Evolutionary conservation across 2,797 vertebrate species (phyloP).

Genomic region (Malacoraja senta): DNA sequence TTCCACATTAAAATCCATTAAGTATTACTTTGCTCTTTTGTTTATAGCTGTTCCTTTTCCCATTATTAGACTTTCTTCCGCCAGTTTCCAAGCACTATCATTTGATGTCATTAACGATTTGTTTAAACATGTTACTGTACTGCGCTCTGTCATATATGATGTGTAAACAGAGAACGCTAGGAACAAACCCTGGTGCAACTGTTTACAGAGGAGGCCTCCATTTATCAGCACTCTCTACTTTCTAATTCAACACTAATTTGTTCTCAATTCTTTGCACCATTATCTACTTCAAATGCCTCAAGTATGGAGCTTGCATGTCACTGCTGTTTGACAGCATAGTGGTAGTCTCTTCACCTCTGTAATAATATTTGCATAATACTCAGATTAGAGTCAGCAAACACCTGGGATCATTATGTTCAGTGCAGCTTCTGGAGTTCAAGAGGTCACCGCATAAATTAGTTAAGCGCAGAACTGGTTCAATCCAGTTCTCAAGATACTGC

Average conservation of each 20-base stretch:
- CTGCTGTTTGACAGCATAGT: background rate
- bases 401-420: constrained; percentile 20
- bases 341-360: background rate
- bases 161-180: background rate
- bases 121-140: background rate
- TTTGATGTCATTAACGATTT: background rate
- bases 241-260: constrained; percentile 20
- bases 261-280: background rate
- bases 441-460: constrained; percentile 26
- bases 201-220: background rate
- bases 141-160: background rate
- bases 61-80: background rate
- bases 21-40: background rate
- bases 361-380: constrained; percentile 22
- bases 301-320: background rate
- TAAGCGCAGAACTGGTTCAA: constrained; percentile 7
- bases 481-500: constrained; percentile 1
- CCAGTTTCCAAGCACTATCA: background rate
- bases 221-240: background rate
- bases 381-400: constrained; percentile 20
- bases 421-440: constrained; percentile 17
- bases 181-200: background rate
- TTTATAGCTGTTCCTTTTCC: background rate
- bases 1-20: background rate
- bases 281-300: background rate